These are phyloP conservation scores for Strongylocentrotus purpuratus DNA, from an alignment of 35 echinoderm and acorn worm species.

Conservation along the genomic window DNA sequence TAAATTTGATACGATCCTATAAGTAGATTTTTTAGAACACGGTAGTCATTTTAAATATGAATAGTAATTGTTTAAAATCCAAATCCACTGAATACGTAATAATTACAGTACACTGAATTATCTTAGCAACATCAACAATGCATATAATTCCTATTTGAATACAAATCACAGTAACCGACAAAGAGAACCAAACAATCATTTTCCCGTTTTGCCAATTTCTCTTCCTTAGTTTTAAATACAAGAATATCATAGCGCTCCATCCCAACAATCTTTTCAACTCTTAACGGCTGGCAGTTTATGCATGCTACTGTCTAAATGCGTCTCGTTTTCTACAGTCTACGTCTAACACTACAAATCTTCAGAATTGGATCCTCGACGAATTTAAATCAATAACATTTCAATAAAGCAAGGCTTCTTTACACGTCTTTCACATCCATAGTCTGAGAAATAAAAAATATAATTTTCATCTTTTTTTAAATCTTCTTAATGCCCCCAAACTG, in stretches of 20 bases:
- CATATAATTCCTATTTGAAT: slow-evolving; percentile 17
- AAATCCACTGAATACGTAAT: slow-evolving; percentile 14
- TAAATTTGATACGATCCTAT: slow-evolving; percentile 23
- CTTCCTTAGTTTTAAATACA: background rate
- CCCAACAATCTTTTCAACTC: background rate
- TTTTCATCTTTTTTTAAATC: background rate
- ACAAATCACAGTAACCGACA: slow-evolving; percentile 11
- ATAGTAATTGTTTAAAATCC: slow-evolving; percentile 9
- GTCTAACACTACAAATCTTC: background rate
- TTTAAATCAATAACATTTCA: background rate
- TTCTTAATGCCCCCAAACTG: background rate
- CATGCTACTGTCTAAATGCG: background rate
- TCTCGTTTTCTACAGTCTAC: background rate
- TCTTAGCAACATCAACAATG: slow-evolving; percentile 10
- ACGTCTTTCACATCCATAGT: background rate
- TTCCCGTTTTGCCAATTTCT: background rate
- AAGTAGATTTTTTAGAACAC: background rate
- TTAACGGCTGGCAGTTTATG: background rate
- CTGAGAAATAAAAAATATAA: slow-evolving; percentile 14
- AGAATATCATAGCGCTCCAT: slow-evolving; percentile 4
- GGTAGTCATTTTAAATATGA: slow-evolving; percentile 1
- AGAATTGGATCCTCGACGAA: background rate
- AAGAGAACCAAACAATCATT: slow-evolving; percentile 8
- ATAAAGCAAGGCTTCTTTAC: background rate
- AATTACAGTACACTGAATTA: slow-evolving; percentile 27